A percentile compares a stretch with the other conserved stretches of the same genome.
These are phyloP conservation scores for Passer domesticus DNA, from an alignment of 2,113 vertebrate genomes.

Conservation along the genomic window DNA sequence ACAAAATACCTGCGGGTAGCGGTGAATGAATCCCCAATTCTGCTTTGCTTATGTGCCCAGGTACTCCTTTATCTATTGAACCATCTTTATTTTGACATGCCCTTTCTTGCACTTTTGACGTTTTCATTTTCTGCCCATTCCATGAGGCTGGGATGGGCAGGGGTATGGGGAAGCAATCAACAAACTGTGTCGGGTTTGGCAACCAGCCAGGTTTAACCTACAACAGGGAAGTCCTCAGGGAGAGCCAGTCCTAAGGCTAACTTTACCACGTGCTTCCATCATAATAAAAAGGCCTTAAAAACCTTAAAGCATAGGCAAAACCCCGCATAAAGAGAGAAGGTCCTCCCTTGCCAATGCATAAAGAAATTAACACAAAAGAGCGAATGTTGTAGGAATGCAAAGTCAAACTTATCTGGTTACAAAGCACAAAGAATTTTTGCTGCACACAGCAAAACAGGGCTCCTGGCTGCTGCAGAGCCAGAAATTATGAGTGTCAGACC, in stretches of 20 bases:
- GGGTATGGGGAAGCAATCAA: neutral
- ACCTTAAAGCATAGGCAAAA: accelerated
- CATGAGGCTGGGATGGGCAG: accelerated
- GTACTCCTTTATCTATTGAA: neutral
- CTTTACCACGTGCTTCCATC: neutral
- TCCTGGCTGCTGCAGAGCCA: neutral
- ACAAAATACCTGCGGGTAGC: accelerated
- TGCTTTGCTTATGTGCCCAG: accelerated
- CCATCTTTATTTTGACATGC: neutral
- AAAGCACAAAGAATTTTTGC: neutral
- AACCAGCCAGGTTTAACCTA: accelerated
- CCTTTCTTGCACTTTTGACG: neutral
- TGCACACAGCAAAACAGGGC: neutral
- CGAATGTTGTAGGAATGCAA: neutral
- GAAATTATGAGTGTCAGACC: accelerated
- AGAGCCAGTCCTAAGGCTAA: neutral
- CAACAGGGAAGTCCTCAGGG: neutral
- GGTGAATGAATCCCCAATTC: neutral
- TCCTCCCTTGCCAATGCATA: accelerated
- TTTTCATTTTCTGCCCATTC: neutral
- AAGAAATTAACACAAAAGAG: neutral
- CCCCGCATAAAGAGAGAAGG: accelerated
- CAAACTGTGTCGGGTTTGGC: neutral
- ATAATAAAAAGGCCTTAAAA: neutral
- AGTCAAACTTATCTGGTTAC: neutral